phyloP scores from a whole-genome alignment of 2,113 vertebrate genomes.

The Cynoglossus semilaevis region DNA sequence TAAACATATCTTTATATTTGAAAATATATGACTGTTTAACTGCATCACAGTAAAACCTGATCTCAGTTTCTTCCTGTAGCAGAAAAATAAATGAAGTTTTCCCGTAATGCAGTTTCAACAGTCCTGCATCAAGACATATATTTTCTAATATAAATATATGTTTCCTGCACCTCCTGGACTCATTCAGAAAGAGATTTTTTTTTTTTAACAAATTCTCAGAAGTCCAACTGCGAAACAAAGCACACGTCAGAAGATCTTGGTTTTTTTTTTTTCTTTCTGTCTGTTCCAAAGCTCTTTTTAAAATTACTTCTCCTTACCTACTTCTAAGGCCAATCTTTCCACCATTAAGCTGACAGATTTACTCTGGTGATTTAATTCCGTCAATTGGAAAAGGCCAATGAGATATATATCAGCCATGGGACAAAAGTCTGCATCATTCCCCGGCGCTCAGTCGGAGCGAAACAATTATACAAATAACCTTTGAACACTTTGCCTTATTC shows the following conservation, averaged over 20 bases:
- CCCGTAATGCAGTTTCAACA: too few species aligned
- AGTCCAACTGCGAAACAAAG: constrained; percentile 40
- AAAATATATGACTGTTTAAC: too few species aligned
- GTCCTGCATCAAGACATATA: too few species aligned
- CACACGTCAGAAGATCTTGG: constrained; percentile 6
- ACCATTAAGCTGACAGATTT: constrained; percentile 72
- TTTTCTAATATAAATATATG: too few species aligned
- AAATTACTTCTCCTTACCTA: constrained; percentile 39
- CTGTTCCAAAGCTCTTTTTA: constrained; percentile 38
- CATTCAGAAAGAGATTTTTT: not conserved
- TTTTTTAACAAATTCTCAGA: constrained; percentile 14
- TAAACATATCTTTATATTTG: too few species aligned
- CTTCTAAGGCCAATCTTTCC: constrained; percentile 57
- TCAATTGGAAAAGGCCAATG: constrained; percentile 55
- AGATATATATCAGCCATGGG: constrained; percentile 63
- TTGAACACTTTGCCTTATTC: constrained; percentile 68
- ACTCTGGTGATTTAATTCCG: constrained; percentile 69
- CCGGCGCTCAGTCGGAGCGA: constrained; percentile 52
- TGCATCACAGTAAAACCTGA: too few species aligned
- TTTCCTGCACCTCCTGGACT: constrained; percentile 2
- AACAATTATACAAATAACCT: constrained; percentile 81
- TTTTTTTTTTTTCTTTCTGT: constrained; percentile 34
- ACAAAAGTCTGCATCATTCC: constrained; percentile 63
- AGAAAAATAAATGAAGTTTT: too few species aligned
- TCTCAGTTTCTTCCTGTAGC: too few species aligned